These are phyloP conservation scores for Drosophila willistoni DNA, from an alignment of 1,140 invertebrate species.

Conservation along the genomic window DNA sequence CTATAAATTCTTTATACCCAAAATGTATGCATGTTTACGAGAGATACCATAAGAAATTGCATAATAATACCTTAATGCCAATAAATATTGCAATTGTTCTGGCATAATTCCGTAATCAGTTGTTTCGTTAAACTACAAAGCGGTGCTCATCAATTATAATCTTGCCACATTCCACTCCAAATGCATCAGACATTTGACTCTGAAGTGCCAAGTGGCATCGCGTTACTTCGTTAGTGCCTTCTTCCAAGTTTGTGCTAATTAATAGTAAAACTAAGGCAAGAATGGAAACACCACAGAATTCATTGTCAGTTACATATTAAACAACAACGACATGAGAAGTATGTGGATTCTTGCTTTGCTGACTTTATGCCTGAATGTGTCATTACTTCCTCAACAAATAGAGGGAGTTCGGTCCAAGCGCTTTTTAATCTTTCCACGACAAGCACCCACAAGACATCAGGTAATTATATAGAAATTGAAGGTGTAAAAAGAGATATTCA, in stretches of 20 bases:
- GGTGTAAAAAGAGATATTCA: background rate
- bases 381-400: background rate
- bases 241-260: slow-evolving; percentile 28
- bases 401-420: slow-evolving; percentile 29
- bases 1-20: slow-evolving; percentile 39
- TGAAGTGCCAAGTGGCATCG: background rate
- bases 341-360: slow-evolving; percentile 21
- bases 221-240: background rate
- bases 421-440: slow-evolving; percentile 64
- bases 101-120: slow-evolving; percentile 20
- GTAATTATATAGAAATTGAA: slow-evolving; percentile 16
- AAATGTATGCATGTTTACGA: slow-evolving; percentile 37
- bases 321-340: slow-evolving; percentile 15
- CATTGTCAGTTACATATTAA: slow-evolving; percentile 2
- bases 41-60: slow-evolving; percentile 34
- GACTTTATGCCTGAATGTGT: background rate
- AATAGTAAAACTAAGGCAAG: background rate
- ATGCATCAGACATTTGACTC: background rate
- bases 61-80: slow-evolving; percentile 49
- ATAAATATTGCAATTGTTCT: slow-evolving; percentile 52
- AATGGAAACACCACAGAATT: background rate
- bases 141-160: background rate
- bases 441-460: slow-evolving; percentile 65
- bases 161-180: background rate
- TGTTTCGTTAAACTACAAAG: background rate